phyloP scores from a whole-genome alignment of 1,140 invertebrate genomes.

The Drosophila pruinosa region DNA sequence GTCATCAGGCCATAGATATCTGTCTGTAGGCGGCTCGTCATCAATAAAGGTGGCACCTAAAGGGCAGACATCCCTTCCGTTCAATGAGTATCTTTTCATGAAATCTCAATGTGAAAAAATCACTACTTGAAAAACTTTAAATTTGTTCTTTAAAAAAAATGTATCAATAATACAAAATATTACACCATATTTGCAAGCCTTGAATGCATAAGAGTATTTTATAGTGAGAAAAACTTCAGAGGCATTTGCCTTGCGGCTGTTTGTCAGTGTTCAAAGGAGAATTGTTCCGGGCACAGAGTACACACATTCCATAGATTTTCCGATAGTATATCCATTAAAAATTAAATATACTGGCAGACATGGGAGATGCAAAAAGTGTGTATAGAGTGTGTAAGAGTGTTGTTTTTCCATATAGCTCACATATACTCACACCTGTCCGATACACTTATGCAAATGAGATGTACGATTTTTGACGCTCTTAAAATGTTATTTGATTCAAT shows the following conservation, averaged over 20 bases:
- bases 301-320: constrained; percentile 20
- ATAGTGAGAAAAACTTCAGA: background rate
- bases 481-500: background rate
- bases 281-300: constrained; percentile 25
- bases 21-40: constrained; percentile 25
- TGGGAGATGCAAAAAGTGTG: constrained; percentile 11
- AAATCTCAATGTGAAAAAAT: background rate
- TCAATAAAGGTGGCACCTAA: constrained; percentile 53
- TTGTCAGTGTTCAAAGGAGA: constrained; percentile 18
- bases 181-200: background rate
- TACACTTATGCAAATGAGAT: constrained; percentile 49
- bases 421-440: constrained; percentile 36
- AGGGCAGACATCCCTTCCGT: background rate
- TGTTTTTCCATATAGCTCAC: background rate
- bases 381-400: background rate
- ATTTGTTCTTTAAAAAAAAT: background rate
- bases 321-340: constrained; percentile 51
- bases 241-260: constrained; percentile 21
- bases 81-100: background rate
- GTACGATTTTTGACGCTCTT: background rate
- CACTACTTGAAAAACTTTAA: background rate
- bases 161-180: constrained; percentile 9
- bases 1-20: constrained; percentile 57
- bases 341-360: constrained; percentile 53
- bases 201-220: background rate